These are phyloP conservation scores for Drosophila tani DNA, from an alignment of 1,140 invertebrate genomes.

Conservation along the genomic window DNA sequence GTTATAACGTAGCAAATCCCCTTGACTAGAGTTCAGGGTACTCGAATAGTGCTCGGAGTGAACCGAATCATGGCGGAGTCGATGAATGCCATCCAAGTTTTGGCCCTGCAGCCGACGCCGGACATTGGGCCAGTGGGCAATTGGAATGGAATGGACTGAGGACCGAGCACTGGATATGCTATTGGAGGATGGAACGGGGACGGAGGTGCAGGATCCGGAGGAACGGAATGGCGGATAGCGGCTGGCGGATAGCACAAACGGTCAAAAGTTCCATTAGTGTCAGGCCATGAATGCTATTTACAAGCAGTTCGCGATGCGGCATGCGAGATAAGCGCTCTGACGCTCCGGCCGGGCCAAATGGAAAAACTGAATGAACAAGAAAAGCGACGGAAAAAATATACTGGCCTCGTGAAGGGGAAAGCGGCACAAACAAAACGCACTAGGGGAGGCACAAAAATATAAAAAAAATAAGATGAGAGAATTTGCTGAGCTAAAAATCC, in stretches of 20 bases:
- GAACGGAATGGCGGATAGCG: slow-evolving; percentile 13
- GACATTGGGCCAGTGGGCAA: slow-evolving; percentile 31
- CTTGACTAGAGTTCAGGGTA: not conserved
- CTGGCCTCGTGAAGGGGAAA: slow-evolving; percentile 14
- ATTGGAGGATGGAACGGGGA: not conserved
- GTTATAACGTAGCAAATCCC: not conserved
- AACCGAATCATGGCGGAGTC: slow-evolving; percentile 22
- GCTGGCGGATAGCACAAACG: slow-evolving; percentile 57
- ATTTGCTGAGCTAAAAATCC: slow-evolving; percentile 63
- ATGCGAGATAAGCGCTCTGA: slow-evolving; percentile 60
- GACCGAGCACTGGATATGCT: slow-evolving; percentile 3
- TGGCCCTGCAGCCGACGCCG: slow-evolving; percentile 41
- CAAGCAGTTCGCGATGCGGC: slow-evolving; percentile 71
- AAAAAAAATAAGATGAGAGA: slow-evolving; percentile 11
- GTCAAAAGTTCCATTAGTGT: slow-evolving; percentile 76
- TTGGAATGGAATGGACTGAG: slow-evolving; percentile 31
- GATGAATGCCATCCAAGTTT: slow-evolving; percentile 46
- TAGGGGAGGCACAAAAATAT: not conserved
- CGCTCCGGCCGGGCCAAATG: slow-evolving; percentile 49
- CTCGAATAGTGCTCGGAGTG: slow-evolving; percentile 7
- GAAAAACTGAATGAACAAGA: slow-evolving; percentile 59
- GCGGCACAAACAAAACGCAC: slow-evolving; percentile 45
- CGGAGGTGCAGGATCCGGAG: not conserved
- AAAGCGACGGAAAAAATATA: slow-evolving; percentile 31
- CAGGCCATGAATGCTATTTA: slow-evolving; percentile 77